Percentiles rank a stretch among this genome's conserved stretches.
phyloP scores from a whole-genome alignment of 2,888 invertebrate genomes.

The Digitonthophagus gazella region DNA sequence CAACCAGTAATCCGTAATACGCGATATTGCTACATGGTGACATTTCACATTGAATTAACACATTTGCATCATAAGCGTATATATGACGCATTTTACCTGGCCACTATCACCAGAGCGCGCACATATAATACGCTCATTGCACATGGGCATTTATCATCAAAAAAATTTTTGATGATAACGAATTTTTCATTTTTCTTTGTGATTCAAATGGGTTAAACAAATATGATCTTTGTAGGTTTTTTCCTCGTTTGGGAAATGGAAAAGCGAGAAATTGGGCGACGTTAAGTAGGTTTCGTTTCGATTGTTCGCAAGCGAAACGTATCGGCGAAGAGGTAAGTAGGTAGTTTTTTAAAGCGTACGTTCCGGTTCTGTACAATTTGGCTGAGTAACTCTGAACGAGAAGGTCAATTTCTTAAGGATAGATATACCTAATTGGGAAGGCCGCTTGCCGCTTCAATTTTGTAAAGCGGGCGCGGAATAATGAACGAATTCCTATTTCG shows the following conservation, averaged over 20 bases:
- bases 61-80: too few relatives aligned
- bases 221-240: neutral
- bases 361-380: neutral
- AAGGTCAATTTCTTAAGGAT: conserved; percentile 2
- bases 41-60: too few relatives aligned
- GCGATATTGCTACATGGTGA: too few relatives aligned
- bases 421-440: conserved; percentile 6
- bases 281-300: conserved; percentile 1
- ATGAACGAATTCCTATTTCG: conserved; percentile 3
- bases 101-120: too few relatives aligned
- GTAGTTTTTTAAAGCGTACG: conserved; percentile 1
- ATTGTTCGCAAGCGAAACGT: neutral
- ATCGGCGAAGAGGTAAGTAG: neutral
- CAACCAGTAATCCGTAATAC: too few relatives aligned
- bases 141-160: too few relatives aligned
- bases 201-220: too few relatives aligned
- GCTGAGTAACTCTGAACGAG: neutral
- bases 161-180: too few relatives aligned
- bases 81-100: too few relatives aligned
- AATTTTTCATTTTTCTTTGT: too few relatives aligned
- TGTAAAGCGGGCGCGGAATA: neutral
- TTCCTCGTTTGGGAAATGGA: neutral
- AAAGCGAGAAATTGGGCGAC: neutral
- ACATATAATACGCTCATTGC: too few relatives aligned
- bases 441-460: conserved; percentile 1